A percentile compares a stretch with the other conserved stretches of the same genome.
These are phyloP conservation scores for Eucera pruinosa DNA, from an alignment of 2,888 invertebrate species.

Conservation along the genomic window DNA sequence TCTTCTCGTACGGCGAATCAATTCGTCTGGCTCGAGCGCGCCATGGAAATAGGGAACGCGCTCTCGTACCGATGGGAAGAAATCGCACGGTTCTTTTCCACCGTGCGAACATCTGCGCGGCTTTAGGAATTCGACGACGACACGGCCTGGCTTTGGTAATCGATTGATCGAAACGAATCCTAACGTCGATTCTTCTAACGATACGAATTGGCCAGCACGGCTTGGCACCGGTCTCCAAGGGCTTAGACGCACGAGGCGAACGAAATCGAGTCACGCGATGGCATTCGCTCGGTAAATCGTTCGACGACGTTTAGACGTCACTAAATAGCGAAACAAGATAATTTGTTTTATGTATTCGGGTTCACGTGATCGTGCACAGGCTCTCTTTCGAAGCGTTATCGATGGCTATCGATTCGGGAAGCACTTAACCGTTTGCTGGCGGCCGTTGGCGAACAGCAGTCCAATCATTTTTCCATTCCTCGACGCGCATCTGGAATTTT, in stretches of 20 bases:
- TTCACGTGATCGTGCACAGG: not conserved
- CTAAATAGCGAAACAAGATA: conserved; percentile 3
- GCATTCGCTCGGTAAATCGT: conserved; percentile 4
- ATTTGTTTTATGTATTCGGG: conserved; percentile 4
- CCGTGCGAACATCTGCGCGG: not conserved
- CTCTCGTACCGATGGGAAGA: not conserved
- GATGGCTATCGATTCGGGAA: conserved; percentile 6
- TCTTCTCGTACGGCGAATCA: conserved; percentile 28
- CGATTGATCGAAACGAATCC: conserved; percentile 11
- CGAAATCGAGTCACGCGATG: conserved; percentile 30
- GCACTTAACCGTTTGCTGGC: too few relatives aligned
- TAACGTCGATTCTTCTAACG: conserved; percentile 14
- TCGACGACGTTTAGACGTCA: conserved; percentile 19
- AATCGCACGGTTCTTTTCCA: not conserved
- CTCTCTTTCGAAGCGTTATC: too few relatives aligned
- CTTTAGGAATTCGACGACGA: too few relatives aligned
- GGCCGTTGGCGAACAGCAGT: too few relatives aligned
- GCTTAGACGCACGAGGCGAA: too few relatives aligned
- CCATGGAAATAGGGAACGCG: not conserved
- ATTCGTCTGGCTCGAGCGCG: conserved; percentile 20
- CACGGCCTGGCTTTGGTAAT: not conserved
- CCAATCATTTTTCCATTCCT: too few relatives aligned
- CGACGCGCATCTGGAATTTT: too few relatives aligned
- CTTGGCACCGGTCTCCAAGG: not conserved
- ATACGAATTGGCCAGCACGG: conserved; percentile 5